A percentile compares a stretch with the other conserved stretches of the same genome.
These are phyloP conservation scores for Gibbula magus DNA, from an alignment of 2,888 invertebrate genomes.

Conservation along the genomic window DNA sequence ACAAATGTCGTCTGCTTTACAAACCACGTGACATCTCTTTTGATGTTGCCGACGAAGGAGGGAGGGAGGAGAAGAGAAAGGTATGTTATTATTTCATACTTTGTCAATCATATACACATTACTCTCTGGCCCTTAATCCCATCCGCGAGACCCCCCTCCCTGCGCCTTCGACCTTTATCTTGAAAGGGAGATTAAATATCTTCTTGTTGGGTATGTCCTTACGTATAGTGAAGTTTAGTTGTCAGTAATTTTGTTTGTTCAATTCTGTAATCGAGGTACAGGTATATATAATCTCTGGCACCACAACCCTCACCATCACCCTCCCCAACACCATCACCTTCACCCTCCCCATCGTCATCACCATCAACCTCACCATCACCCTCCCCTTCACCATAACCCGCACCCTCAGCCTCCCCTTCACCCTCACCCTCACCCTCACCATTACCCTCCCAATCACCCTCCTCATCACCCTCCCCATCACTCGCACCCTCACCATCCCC, in stretches of 20 bases:
- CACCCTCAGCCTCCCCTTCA: background rate
- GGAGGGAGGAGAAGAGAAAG: background rate
- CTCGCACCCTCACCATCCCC: too few species aligned
- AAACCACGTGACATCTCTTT: background rate
- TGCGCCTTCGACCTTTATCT: too few species aligned
- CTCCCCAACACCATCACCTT: background rate
- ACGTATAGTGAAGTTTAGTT: too few species aligned
- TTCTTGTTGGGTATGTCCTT: too few species aligned
- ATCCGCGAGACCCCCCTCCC: too few species aligned
- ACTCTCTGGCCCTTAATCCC: background rate
- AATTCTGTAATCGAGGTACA: too few species aligned
- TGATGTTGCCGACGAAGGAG: background rate
- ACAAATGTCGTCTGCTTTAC: slow-evolving; percentile 2
- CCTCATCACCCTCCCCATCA: slow-evolving; percentile 9
- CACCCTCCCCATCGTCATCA: background rate
- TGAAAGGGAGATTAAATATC: too few species aligned
- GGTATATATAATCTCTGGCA: too few species aligned
- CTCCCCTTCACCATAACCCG: background rate
- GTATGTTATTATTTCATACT: background rate
- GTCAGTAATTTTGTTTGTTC: too few species aligned
- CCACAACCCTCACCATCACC: slow-evolving; percentile 35
- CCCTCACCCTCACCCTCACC: background rate
- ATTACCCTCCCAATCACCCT: too few species aligned
- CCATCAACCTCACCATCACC: too few species aligned
- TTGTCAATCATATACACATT: slow-evolving; percentile 1